These are phyloP conservation scores for Drosophila aldrichi DNA, from an alignment of 2,888 invertebrate genomes.

Conservation along the genomic window DNA sequence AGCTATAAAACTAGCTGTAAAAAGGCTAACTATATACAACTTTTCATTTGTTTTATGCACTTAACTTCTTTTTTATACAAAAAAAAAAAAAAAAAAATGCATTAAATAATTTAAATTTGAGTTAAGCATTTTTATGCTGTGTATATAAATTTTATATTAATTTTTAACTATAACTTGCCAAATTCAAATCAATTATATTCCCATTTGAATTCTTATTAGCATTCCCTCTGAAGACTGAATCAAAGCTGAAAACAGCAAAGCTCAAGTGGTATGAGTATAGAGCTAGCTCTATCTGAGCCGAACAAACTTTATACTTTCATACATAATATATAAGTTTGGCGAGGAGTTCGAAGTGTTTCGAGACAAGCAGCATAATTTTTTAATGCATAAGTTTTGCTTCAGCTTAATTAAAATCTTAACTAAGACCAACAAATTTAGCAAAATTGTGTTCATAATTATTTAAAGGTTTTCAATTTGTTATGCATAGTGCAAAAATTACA, in stretches of 20 bases:
- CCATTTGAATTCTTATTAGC: not conserved
- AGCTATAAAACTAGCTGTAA: not conserved
- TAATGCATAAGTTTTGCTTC: constrained; percentile 2
- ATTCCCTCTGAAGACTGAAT: not conserved
- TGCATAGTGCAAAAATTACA: not conserved
- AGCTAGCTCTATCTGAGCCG: not conserved
- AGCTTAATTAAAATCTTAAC: constrained; percentile 1
- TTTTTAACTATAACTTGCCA: too few species aligned
- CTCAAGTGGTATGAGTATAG: not conserved
- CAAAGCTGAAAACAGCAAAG: not conserved
- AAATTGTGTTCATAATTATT: not conserved
- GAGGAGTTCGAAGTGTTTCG: constrained; percentile 4
- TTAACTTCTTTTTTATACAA: not conserved
- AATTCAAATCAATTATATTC: too few species aligned
- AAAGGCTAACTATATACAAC: too few species aligned
- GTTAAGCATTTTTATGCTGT: not conserved
- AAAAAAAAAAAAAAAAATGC: too few species aligned
- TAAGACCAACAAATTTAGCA: not conserved
- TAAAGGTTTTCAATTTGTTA: not conserved
- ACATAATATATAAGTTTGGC: constrained; percentile 1
- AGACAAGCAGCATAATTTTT: not conserved
- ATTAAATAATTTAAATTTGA: not conserved
- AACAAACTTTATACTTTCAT: not conserved
- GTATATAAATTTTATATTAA: too few species aligned
- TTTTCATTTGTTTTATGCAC: not conserved